These are phyloP conservation scores for Eospalax fontanierii DNA, from an alignment of 2,797 vertebrate species.

Conservation along the genomic window DNA sequence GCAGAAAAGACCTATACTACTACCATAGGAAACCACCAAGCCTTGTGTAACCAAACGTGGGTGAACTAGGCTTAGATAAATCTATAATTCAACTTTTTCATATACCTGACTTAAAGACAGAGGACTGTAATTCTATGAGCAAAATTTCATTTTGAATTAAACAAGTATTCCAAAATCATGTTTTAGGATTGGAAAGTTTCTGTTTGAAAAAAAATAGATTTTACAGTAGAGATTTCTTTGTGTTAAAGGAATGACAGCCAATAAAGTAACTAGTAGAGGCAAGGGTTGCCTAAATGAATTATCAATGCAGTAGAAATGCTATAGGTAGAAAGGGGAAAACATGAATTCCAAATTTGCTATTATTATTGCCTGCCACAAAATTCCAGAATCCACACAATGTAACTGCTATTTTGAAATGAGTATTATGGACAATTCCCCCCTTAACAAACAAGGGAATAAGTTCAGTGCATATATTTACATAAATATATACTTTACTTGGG, in stretches of 20 bases:
- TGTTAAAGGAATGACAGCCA: slow-evolving; percentile 36
- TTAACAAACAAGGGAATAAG: slow-evolving; percentile 18
- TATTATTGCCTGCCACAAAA: slow-evolving; percentile 25
- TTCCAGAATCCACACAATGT: slow-evolving; percentile 35
- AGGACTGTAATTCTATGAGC: background rate
- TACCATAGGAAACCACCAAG: slow-evolving; percentile 10
- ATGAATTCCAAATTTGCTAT: slow-evolving; percentile 50
- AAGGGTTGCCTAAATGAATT: background rate
- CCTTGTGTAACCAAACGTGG: slow-evolving; percentile 30
- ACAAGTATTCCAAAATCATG: slow-evolving; percentile 47
- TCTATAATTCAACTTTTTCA: slow-evolving; percentile 52
- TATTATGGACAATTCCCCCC: background rate
- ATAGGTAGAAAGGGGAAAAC: background rate
- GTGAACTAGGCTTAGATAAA: slow-evolving; percentile 26
- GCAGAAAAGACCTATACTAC: slow-evolving; percentile 45
- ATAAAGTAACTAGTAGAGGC: background rate
- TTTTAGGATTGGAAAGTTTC: slow-evolving; percentile 27
- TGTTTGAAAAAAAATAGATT: slow-evolving; percentile 33
- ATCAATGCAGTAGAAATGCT: slow-evolving; percentile 3
- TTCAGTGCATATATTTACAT: slow-evolving; percentile 14
- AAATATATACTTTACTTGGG: background rate
- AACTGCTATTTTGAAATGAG: background rate
- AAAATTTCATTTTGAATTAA: slow-evolving; percentile 57
- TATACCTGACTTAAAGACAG: slow-evolving; percentile 44
- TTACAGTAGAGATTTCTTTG: slow-evolving; percentile 30